Evolutionary conservation across 2,113 vertebrate genomes (phyloP).

Genomic region (Hemichromis elongatus): DNA sequence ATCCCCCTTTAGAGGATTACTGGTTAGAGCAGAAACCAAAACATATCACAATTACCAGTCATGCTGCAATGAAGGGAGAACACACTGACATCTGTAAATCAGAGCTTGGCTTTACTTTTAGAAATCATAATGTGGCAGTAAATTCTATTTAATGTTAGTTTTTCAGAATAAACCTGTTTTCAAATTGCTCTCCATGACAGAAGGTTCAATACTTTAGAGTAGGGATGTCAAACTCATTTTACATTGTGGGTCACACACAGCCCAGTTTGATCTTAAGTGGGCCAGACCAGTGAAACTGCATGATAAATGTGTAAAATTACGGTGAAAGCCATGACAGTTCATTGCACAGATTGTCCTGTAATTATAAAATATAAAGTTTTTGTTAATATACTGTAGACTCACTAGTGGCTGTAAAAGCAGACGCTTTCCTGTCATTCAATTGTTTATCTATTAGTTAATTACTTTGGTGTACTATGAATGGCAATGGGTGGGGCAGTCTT

Average conservation of each 20-base stretch:
- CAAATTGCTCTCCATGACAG: not conserved
- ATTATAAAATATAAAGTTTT: not conserved
- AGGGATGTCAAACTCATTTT: not conserved
- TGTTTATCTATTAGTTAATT: not conserved
- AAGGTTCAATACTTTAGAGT: not conserved
- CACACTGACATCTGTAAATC: not conserved
- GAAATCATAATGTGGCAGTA: not conserved
- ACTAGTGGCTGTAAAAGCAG: not conserved
- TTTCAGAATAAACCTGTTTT: not conserved
- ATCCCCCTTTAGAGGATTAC: slow-evolving; percentile 12
- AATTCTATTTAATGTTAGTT: not conserved
- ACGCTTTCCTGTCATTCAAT: not conserved
- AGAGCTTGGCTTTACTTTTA: not conserved
- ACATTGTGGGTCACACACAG: not conserved
- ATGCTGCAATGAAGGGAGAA: not conserved
- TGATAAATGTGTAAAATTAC: not conserved
- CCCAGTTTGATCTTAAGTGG: not conserved
- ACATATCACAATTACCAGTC: slow-evolving; percentile 3
- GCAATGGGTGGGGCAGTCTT: not conserved
- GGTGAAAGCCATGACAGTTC: not conserved
- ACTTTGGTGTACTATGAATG: not conserved
- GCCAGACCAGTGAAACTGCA: not conserved
- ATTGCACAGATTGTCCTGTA: not conserved
- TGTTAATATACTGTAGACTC: not conserved
- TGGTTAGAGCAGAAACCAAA: not conserved